A percentile compares a stretch with the other conserved stretches of the same genome.
Evolutionary conservation across 2,888 invertebrate genomes (phyloP).

Genomic region (Drosophila prostipennis): DNA sequence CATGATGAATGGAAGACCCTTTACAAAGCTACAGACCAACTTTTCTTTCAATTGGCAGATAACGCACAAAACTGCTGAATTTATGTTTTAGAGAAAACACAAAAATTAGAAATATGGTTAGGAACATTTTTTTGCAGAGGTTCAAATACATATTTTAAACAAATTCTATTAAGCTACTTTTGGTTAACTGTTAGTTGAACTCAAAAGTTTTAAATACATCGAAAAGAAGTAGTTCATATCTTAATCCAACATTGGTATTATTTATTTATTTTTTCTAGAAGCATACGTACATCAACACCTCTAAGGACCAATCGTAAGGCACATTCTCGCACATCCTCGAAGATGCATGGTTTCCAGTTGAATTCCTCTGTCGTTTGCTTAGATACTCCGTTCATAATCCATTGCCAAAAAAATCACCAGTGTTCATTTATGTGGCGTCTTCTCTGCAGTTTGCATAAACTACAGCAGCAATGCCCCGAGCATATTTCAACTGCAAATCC

Average conservation of each 20-base stretch:
- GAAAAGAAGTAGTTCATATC: neutral
- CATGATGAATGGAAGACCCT: slow-evolving; percentile 24
- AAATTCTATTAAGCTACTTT: no score
- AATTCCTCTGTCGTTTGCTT: slow-evolving; percentile 36
- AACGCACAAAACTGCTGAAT: neutral
- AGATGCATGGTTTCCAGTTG: slow-evolving; percentile 22
- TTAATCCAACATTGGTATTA: neutral
- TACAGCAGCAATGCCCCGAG: slow-evolving; percentile 36
- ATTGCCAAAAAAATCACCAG: slow-evolving; percentile 42
- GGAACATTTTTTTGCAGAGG: no score
- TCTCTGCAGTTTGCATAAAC: slow-evolving; percentile 42
- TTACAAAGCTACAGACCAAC: neutral
- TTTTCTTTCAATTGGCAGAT: slow-evolving; percentile 1
- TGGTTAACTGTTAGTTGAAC: no score
- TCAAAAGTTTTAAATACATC: no score
- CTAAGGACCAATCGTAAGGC: slow-evolving; percentile 1
- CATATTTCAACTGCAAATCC: slow-evolving; percentile 63
- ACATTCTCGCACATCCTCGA: slow-evolving; percentile 1
- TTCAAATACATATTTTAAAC: no score
- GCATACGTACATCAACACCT: slow-evolving; percentile 8
- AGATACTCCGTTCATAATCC: slow-evolving; percentile 13
- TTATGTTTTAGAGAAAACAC: neutral
- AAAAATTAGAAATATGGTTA: neutral
- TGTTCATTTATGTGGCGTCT: slow-evolving; percentile 42
- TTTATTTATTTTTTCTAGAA: neutral